These are phyloP conservation scores for Xyrauchen texanus DNA, from an alignment of 2,113 vertebrate genomes.

Conservation along the genomic window DNA sequence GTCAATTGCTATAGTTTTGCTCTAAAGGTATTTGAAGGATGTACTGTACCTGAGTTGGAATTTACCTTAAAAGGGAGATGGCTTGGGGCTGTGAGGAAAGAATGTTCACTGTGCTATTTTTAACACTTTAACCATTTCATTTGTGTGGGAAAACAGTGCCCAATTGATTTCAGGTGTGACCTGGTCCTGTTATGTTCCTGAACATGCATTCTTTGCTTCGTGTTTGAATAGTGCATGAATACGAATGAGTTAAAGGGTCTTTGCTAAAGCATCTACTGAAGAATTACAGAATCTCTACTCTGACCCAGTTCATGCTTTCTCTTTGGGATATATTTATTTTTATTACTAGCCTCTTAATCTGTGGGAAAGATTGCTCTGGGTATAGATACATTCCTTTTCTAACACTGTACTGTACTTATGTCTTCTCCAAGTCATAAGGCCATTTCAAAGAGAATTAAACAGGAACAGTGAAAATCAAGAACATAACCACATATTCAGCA, in stretches of 20 bases:
- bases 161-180: neutral
- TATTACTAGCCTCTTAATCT: conserved; percentile 53
- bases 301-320: conserved; percentile 52
- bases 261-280: conserved; percentile 11
- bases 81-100: neutral
- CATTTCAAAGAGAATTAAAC: neutral
- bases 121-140: neutral
- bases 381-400: conserved; percentile 10
- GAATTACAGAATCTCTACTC: conserved; percentile 27
- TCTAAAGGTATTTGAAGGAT: no score
- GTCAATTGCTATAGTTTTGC: no score
- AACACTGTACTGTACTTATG: neutral
- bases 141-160: neutral
- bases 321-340: conserved; percentile 38
- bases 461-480: neutral
- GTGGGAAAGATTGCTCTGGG: conserved; percentile 43
- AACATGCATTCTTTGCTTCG: neutral
- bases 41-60: no score
- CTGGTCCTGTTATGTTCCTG: neutral
- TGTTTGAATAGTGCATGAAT: conserved; percentile 16
- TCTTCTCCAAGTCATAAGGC: neutral
- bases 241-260: conserved; percentile 3
- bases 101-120: conserved; percentile 11
- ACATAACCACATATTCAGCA: no score
- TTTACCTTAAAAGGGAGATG: neutral